A percentile compares a stretch with the other conserved stretches of the same genome.
These are phyloP conservation scores for Xerus inauris DNA, from an alignment of 2,113 vertebrate genomes.

Conservation along the genomic window DNA sequence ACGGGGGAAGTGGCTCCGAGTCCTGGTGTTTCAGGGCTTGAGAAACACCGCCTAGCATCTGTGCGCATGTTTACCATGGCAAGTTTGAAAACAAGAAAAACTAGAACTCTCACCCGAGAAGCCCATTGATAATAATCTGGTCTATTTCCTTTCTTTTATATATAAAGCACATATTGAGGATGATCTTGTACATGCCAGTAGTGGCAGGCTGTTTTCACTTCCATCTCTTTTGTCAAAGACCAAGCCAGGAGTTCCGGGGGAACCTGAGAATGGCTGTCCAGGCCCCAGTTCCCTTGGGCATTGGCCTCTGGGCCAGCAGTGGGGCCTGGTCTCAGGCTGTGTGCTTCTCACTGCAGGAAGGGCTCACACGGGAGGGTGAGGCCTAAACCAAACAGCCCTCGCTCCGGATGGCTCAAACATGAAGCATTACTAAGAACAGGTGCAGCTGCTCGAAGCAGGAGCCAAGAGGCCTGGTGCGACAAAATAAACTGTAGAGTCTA, in stretches of 20 bases:
- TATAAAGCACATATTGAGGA: background rate
- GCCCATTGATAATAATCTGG: background rate
- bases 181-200: background rate
- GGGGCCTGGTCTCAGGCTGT: background rate
- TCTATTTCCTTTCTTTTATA: background rate
- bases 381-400: background rate
- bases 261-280: background rate
- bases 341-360: background rate
- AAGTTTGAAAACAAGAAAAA: slow-evolving; percentile 9
- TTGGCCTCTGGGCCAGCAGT: background rate
- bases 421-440: background rate
- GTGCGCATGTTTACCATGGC: background rate
- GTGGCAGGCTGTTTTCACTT: background rate
- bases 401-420: background rate
- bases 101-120: background rate
- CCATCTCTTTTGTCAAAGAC: background rate
- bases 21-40: background rate
- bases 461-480: background rate
- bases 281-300: too few species aligned
- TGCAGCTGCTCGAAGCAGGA: background rate
- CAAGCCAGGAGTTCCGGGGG: background rate
- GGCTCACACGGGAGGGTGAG: background rate
- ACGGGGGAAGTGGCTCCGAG: background rate
- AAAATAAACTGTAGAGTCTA: background rate
- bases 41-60: background rate